These are phyloP conservation scores for Cheilosia soror DNA, from an alignment of 2,888 invertebrate genomes.

Conservation along the genomic window DNA sequence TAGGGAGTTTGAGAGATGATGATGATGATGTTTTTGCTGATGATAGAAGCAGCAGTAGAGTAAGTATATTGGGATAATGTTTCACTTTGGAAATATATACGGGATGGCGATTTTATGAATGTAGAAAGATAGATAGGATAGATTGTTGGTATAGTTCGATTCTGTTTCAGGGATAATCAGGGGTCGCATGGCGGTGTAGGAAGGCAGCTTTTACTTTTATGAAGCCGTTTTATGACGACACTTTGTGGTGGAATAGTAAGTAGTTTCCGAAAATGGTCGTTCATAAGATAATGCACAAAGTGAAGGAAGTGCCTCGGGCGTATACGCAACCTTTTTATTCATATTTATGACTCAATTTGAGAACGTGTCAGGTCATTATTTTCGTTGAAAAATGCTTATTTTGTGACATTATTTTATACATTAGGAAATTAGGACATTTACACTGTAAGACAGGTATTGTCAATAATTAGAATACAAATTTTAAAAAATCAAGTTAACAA, in stretches of 20 bases:
- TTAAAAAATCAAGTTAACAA: no score
- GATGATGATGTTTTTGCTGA: conserved; percentile 2
- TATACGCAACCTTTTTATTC: conserved; percentile 12
- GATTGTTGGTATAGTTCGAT: conserved; percentile 12
- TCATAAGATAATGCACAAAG: not conserved
- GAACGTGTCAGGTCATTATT: no score
- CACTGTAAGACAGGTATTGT: no score
- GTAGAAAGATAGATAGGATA: not conserved
- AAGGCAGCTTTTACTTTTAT: conserved; percentile 18
- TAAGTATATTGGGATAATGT: conserved; percentile 13
- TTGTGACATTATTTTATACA: no score
- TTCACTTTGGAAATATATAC: conserved; percentile 13
- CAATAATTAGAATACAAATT: no score
- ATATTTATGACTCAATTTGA: conserved; percentile 2
- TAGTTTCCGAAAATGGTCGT: not conserved
- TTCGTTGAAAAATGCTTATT: no score
- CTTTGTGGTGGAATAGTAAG: conserved; percentile 6
- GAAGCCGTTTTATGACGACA: not conserved
- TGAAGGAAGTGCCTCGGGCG: not conserved
- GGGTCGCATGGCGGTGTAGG: not conserved
- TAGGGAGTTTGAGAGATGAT: conserved; percentile 23
- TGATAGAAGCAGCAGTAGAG: not conserved
- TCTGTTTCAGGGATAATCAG: conserved; percentile 17
- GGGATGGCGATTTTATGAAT: conserved; percentile 16
- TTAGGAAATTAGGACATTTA: no score